Evolutionary conservation across 2,797 vertebrate genomes (phyloP), one percentile per base, ranked within the genome.

Genomic region (Dromococcyx pavoninus): DNA sequence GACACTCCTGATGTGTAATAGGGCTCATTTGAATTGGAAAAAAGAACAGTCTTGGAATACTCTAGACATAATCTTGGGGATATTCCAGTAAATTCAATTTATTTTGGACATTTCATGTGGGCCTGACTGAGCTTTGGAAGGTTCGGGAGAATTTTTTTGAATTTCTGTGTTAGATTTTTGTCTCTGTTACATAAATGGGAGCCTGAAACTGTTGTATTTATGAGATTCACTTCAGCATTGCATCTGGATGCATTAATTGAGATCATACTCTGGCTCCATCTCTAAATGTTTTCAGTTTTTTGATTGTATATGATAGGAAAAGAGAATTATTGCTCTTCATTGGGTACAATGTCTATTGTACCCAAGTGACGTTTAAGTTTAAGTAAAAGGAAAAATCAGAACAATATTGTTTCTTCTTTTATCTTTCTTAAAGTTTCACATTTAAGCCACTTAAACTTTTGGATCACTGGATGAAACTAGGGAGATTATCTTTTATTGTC

Each of bases 1-100:
- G 89, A 86, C 82, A 89, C 75, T 65, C 79, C 50, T 0, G 0
- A 73, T 86, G 84, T 89, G 76, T 70, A 88, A 88, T 70, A 95
- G 48, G 82, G 46, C 83, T 96, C 87, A 95, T 96, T 66, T 95
- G 92, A 96, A 95, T 89, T 95, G 93, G 87, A 93, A 94, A 94
- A 92, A 87, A 89, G 85, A 79, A 44, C 39, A 84, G 66, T 54
- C 85, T 95, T 97, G 85, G 89, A 95, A 93, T 92, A 33, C 60
- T 94, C 25, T 88, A 89, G 94, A 91, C 91, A 92, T 62, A 84
- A 84, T 95, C 91, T 92, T 96, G 94, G 94, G 73, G 58, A 27
- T 62, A 51, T 88, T 97, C 94, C 95, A 97, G 70, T 30, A 91
- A 88, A 95, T 93, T 93, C 76, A 94, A 88, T 93, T 96, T 93